Percentiles rank a stretch among this genome's conserved stretches.
These are phyloP conservation scores for Pocillopora meandrina DNA, from an alignment of 92 coral and sea anemone genomes.

Conservation along the genomic window DNA sequence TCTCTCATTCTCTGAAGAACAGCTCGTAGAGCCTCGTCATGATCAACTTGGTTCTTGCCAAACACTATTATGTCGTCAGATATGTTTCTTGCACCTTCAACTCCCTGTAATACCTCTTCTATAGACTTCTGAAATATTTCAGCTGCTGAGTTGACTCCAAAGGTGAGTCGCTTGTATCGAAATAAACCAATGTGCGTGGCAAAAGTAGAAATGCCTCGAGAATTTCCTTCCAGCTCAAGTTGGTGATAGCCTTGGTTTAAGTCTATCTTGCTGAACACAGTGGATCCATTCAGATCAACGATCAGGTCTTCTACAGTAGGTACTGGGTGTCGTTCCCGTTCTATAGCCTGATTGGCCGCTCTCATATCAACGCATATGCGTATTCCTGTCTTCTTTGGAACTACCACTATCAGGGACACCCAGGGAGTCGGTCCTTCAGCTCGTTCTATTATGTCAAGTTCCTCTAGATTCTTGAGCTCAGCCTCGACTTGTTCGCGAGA, in stretches of 20 bases:
- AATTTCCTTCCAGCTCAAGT: slow-evolving; percentile 22
- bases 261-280: slow-evolving; percentile 21
- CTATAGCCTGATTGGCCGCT: slow-evolving; percentile 45
- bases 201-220: slow-evolving; percentile 13
- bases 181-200: slow-evolving; percentile 28
- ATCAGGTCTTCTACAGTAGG: slow-evolving; percentile 19
- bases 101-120: slow-evolving; percentile 20
- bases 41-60: slow-evolving; percentile 24
- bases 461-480: slow-evolving; percentile 20
- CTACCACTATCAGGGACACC: no score
- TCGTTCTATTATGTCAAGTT: slow-evolving; percentile 36
- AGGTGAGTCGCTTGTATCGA: slow-evolving; percentile 7
- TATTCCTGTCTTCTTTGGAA: no score
- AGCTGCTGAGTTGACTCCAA: slow-evolving; percentile 33
- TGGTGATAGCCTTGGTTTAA: slow-evolving; percentile 36
- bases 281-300: slow-evolving; percentile 13
- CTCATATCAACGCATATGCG: slow-evolving; percentile 46
- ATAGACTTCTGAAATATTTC: slow-evolving; percentile 24
- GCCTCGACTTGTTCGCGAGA: slow-evolving; percentile 6
- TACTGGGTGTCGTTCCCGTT: no score
- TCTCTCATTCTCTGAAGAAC: slow-evolving; percentile 29
- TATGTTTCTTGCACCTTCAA: slow-evolving; percentile 15
- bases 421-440: slow-evolving; percentile 51
- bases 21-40: slow-evolving; percentile 19
- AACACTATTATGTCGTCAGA: slow-evolving; percentile 14